These are phyloP conservation scores for Astropecten irregularis DNA, from an alignment of 53 echinoderm and acorn worm species.

Conservation along the genomic window DNA sequence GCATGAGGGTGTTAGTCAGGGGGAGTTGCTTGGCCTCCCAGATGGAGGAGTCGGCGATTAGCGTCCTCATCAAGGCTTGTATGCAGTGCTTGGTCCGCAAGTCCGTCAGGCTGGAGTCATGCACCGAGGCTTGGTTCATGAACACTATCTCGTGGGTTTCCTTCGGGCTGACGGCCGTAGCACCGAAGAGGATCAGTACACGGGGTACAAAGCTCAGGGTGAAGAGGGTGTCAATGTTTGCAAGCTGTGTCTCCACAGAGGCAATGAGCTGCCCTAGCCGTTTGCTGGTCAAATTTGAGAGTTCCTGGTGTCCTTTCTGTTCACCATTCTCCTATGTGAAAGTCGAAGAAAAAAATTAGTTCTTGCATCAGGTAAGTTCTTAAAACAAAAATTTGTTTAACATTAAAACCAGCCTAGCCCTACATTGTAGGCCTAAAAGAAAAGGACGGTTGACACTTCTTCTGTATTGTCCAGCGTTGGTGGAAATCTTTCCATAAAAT, in stretches of 20 bases:
- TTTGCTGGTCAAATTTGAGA: neutral
- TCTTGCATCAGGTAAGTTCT: neutral
- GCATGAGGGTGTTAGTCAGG: slow-evolving; percentile 71
- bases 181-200: slow-evolving; percentile 76
- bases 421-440: too few species aligned
- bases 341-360: neutral
- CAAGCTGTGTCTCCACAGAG: slow-evolving; percentile 72
- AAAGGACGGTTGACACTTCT: too few species aligned
- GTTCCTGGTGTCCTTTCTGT: neutral
- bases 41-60: slow-evolving; percentile 71
- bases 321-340: neutral
- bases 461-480: too few species aligned
- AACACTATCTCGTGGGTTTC: slow-evolving; percentile 81
- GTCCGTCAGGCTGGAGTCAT: neutral
- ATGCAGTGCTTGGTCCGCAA: slow-evolving; percentile 66
- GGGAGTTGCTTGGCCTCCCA: slow-evolving; percentile 67
- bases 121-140: slow-evolving; percentile 28
- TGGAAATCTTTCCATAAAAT: too few species aligned
- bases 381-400: neutral
- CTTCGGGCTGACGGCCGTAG: slow-evolving; percentile 87
- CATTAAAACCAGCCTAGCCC: too few species aligned
- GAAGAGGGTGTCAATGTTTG: slow-evolving; percentile 77
- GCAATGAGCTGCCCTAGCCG: slow-evolving; percentile 29
- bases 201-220: slow-evolving; percentile 56
- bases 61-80: slow-evolving; percentile 65